Base-by-base conservation (phyloP, 1,140 invertebrate species). In the Drosophila fuyamai region DNA sequence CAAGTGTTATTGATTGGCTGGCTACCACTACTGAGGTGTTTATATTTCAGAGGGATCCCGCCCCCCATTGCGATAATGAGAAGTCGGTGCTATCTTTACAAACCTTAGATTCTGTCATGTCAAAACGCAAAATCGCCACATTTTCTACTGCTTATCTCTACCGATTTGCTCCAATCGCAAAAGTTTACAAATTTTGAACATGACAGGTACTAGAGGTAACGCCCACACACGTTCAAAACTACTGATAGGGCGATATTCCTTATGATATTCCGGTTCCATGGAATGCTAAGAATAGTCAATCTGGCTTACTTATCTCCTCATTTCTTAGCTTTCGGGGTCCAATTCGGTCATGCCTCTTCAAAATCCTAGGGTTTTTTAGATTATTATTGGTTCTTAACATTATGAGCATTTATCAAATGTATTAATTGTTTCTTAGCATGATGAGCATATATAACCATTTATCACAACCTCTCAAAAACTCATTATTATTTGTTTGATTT, bases 21-120 rank as follows among this genome's bases (percentile, higher is more conserved):
- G 29, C 4, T 1, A 4, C 29, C n/a, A 12, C 16, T 5, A 4
- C 29, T 7, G 12, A 12, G 18, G 9, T 16, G 10, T 27, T 67
- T 63, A 65, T 67, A 67, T 7, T 48, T 3, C 1, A 10, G 32
- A 55, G 16, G 23, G 29, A 32, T 32, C 29, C 29, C 29, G 29
- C 6, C 10, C 32, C 38, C 23, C 36, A 4, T 43, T 2, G 38
- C 10, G 23, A 48, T 48, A 13, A 27, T 27, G 5, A 5, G 4
- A 38, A 5, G 8, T 7, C 5, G 14, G 1, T 12, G 32, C 12
- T 62, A 62, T 61, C 58, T n/a, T n/a, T 27, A 29, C 23, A n/a
- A 18, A 16, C 23, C 32, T 8, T 0, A 16, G 14, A 14, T 27
- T 61, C 48, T 13, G n/a, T 9, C 12, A 4, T 12, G 59, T 29